phyloP scores from a whole-genome alignment of 2,888 invertebrate genomes.

The Dastarcus helophoroides region DNA sequence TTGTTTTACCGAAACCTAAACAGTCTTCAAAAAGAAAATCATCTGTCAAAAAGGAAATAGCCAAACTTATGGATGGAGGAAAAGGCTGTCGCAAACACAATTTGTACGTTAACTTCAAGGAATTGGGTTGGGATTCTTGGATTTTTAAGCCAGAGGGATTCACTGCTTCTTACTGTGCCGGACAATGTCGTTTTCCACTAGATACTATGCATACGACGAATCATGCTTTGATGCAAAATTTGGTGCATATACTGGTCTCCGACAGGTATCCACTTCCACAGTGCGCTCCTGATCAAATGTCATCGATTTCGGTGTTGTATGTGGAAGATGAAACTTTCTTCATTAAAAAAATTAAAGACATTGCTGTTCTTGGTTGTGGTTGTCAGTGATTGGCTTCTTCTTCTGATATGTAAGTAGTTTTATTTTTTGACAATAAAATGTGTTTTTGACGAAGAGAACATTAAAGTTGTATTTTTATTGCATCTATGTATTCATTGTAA shows the following conservation, averaged over 20 bases:
- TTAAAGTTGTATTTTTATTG: no score
- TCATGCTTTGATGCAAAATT: conserved; percentile 1
- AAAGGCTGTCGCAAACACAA: conserved; percentile 1
- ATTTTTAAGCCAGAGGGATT: conserved; percentile 1
- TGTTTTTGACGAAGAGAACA: no score
- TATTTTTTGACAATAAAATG: no score
- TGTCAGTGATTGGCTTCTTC: no score
- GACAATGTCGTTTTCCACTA: background rate
- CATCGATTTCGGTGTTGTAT: background rate
- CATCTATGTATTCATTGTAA: no score
- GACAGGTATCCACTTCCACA: background rate
- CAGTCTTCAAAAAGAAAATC: background rate
- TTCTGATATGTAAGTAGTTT: no score
- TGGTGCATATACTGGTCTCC: background rate
- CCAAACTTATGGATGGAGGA: background rate
- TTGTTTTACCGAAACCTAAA: no score
- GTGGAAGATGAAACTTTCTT: background rate
- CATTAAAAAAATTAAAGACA: background rate
- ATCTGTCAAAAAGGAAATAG: background rate
- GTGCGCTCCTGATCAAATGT: background rate
- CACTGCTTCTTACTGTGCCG: conserved; percentile 1
- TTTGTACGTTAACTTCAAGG: conserved; percentile 2
- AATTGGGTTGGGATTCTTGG: background rate
- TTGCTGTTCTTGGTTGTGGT: background rate
- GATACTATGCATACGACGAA: background rate